Percentiles rank a stretch among this genome's conserved stretches.
These are phyloP conservation scores for Andricus grossulariae DNA, from an alignment of 1,140 invertebrate species.

Conservation along the genomic window DNA sequence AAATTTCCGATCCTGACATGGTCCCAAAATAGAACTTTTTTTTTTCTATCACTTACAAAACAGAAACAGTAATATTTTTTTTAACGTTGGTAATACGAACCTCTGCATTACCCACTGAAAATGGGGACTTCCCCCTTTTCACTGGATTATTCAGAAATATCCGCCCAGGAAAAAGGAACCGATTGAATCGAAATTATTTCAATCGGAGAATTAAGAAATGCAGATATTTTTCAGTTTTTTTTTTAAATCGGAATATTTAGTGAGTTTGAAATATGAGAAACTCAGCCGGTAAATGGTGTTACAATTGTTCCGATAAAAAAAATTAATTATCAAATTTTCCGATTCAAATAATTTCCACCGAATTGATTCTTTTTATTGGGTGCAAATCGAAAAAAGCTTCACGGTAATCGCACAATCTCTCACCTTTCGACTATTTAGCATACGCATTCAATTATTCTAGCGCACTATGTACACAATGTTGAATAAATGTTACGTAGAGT, in stretches of 20 bases:
- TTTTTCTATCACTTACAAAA: slow-evolving; percentile 8
- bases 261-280: too few relatives aligned
- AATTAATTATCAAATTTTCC: too few relatives aligned
- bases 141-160: too few relatives aligned
- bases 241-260: too few relatives aligned
- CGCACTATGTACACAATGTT: not conserved
- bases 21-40: slow-evolving; percentile 54
- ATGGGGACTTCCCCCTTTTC: too few relatives aligned
- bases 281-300: too few relatives aligned
- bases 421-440: slow-evolving; percentile 4
- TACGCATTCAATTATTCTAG: not conserved
- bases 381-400: not conserved
- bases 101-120: too few relatives aligned
- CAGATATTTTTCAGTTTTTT: too few relatives aligned
- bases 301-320: too few relatives aligned
- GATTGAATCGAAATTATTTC: too few relatives aligned
- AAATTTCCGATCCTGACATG: slow-evolving; percentile 53
- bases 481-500: not conserved
- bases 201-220: too few relatives aligned
- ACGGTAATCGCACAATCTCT: not conserved
- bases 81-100: not conserved
- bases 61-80: slow-evolving; percentile 24
- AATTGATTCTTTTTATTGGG: slow-evolving; percentile 41
- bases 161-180: too few relatives aligned
- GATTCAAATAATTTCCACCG: not conserved